Percentiles rank a stretch among this genome's conserved stretches.
Conservation (phyloP, 2,113 vertebrate genomes). For the Pyxicephalus adspersus region DNA sequence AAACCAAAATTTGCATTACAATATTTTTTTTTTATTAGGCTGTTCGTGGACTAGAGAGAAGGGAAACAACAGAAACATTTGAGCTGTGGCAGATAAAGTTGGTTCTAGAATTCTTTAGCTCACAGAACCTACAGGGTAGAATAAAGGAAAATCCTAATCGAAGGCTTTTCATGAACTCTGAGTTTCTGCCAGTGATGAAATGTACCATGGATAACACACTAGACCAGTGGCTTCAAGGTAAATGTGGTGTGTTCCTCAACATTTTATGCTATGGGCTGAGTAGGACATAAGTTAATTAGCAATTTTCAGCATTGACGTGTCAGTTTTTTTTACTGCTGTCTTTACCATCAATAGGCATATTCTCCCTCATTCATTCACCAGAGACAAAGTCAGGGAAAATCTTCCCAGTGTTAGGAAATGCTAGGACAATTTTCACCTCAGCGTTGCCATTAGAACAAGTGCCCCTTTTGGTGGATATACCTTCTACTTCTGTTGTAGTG, state of each 20-base stretch:
- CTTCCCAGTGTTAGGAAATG: no score
- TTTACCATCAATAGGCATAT: no score
- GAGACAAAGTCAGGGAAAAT: no score
- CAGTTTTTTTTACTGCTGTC: no score
- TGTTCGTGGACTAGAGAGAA: constrained; percentile 75
- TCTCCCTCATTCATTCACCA: no score
- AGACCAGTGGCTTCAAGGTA: constrained; percentile 90
- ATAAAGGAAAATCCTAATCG: constrained; percentile 68
- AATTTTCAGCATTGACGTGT: no score
- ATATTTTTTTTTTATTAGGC: constrained; percentile 65
- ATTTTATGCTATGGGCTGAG: not conserved
- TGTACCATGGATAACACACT: constrained; percentile 84
- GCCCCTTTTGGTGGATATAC: no score
- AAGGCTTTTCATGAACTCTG: constrained; percentile 87
- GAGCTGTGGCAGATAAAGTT: constrained; percentile 93
- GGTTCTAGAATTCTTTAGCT: constrained; percentile 89
- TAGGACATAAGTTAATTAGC: not conserved
- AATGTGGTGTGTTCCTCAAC: not conserved
- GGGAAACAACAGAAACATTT: constrained; percentile 84
- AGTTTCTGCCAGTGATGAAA: constrained; percentile 93
- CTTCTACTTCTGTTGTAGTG: no score
- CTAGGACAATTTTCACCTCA: no score
- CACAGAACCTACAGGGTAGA: constrained; percentile 78
- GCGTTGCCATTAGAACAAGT: no score
- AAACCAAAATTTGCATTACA: no score